phyloP scores from a whole-genome alignment of 2,113 vertebrate genomes.

The Elaphurus davidianus region DNA sequence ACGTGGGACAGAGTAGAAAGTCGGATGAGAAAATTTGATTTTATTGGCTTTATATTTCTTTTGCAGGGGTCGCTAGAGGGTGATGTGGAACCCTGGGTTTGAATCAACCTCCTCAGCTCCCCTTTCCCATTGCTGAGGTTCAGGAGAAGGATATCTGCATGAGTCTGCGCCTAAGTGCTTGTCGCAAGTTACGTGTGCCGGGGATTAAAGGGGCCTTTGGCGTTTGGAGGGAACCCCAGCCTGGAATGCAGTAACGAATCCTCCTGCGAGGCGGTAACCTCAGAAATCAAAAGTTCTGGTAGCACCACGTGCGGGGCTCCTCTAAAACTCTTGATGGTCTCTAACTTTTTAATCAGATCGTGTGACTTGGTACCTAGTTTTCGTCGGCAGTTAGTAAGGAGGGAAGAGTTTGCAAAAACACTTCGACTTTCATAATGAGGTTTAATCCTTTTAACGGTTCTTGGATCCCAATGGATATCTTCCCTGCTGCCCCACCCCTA shows the following conservation, averaged over 20 bases:
- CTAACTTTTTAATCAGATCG: neutral
- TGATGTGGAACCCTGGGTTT: neutral
- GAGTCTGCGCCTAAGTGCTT: neutral
- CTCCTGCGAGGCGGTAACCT: neutral
- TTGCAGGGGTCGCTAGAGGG: neutral
- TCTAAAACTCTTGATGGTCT: neutral
- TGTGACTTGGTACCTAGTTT: neutral
- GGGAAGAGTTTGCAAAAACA: neutral
- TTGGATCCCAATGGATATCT: neutral
- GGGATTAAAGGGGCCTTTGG: neutral
- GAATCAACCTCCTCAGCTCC: neutral
- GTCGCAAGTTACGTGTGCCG: neutral
- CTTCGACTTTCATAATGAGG: neutral
- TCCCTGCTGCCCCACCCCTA: no score
- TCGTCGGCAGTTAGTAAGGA: neutral
- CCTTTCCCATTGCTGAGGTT: neutral
- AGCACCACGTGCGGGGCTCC: neutral
- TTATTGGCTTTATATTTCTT: neutral
- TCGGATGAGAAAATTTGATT: neutral
- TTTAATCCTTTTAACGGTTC: neutral
- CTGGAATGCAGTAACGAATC: neutral
- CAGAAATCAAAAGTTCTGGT: neutral
- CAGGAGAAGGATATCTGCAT: neutral
- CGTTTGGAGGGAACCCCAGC: neutral
- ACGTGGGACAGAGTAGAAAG: slow-evolving; percentile 30